These are phyloP conservation scores for Tetramorium bicarinatum DNA, from an alignment of 2,888 invertebrate genomes.

Conservation along the genomic window DNA sequence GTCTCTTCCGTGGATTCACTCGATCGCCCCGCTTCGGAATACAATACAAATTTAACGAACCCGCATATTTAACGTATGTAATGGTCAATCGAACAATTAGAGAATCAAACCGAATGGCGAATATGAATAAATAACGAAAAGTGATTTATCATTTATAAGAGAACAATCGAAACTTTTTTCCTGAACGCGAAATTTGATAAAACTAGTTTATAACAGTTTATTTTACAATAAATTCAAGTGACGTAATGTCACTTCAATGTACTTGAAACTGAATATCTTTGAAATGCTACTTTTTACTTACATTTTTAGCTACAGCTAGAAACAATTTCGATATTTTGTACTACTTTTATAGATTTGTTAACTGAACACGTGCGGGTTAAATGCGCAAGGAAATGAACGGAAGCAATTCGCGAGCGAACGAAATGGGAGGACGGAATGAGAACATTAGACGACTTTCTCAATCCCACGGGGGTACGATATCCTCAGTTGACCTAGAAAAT, in stretches of 20 bases:
- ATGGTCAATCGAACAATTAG: neutral
- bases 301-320: neutral
- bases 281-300: neutral
- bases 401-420: neutral
- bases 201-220: too few relatives aligned
- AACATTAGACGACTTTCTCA: slow-evolving; percentile 32
- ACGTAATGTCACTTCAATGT: neutral
- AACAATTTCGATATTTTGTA: neutral
- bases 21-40: slow-evolving; percentile 9
- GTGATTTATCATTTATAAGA: neutral
- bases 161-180: neutral
- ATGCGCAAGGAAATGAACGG: neutral
- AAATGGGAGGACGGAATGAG: slow-evolving; percentile 9
- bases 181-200: neutral
- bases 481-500: slow-evolving; percentile 38
- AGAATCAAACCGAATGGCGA: neutral
- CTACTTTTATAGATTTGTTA: slow-evolving; percentile 12
- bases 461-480: slow-evolving; percentile 25
- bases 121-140: neutral
- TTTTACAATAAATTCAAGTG: neutral
- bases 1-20: slow-evolving; percentile 25
- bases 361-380: neutral
- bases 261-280: neutral
- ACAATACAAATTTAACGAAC: slow-evolving; percentile 10
- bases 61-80: neutral